Percentiles rank a stretch among this genome's conserved stretches.
These are phyloP conservation scores for Onychomys arenicola DNA, from an alignment of 2,797 vertebrate genomes.

Conservation along the genomic window DNA sequence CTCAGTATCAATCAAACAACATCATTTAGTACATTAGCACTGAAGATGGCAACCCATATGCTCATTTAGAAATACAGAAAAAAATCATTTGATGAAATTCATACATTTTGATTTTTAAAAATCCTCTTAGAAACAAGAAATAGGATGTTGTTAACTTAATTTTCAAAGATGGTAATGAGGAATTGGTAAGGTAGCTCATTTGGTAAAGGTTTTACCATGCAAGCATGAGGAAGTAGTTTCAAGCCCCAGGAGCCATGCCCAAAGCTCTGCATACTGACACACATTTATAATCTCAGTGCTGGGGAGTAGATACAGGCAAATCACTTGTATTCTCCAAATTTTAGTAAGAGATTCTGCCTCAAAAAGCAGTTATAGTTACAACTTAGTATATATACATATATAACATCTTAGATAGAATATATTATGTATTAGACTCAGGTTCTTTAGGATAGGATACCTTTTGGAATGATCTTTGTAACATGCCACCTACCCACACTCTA, in stretches of 20 bases:
- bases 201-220: background rate
- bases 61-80: conserved; percentile 22
- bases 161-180: background rate
- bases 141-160: background rate
- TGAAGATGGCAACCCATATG: background rate
- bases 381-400: too few relatives aligned
- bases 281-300: background rate
- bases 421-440: too few relatives aligned
- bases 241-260: background rate
- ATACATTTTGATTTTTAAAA: conserved; percentile 16
- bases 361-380: too few relatives aligned
- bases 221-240: background rate
- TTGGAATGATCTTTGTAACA: too few relatives aligned
- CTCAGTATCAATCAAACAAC: conserved; percentile 45
- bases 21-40: conserved; percentile 5
- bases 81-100: conserved; percentile 26
- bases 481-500: too few relatives aligned
- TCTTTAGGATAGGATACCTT: too few relatives aligned
- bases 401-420: too few relatives aligned
- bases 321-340: background rate
- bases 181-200: background rate
- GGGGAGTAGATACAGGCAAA: background rate
- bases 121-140: conserved; percentile 24
- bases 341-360: background rate
- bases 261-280: background rate